phyloP scores from a whole-genome alignment of 2,797 vertebrate genomes.

The Ispidina picta region DNA sequence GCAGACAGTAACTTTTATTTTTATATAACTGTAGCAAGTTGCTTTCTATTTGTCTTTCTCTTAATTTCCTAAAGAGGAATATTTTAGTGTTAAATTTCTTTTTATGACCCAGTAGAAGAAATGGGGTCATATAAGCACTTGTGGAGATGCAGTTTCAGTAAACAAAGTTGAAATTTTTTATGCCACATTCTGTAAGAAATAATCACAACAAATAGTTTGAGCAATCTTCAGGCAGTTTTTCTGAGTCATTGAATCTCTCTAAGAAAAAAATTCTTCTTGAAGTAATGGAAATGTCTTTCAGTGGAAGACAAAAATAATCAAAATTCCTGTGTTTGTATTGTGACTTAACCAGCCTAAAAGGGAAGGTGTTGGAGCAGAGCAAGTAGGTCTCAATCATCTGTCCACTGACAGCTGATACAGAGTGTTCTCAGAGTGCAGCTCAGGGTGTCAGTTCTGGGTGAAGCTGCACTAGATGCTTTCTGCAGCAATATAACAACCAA shows the following conservation, averaged over 20 bases:
- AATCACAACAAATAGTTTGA: not conserved
- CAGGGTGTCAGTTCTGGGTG: not conserved
- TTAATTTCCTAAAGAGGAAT: not conserved
- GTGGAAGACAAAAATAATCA: not conserved
- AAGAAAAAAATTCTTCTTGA: rapidly evolving
- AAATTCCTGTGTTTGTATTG: not conserved
- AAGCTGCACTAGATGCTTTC: not conserved
- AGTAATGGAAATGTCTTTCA: not conserved
- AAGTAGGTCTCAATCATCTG: not conserved
- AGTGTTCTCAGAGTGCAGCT: not conserved
- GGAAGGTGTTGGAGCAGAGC: not conserved
- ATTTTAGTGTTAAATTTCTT: not conserved
- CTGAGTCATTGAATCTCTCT: not conserved
- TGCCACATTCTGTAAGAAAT: not conserved
- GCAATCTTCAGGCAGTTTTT: not conserved
- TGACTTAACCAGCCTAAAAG: not conserved
- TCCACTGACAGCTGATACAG: not conserved
- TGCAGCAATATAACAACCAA: not conserved
- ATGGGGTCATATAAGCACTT: not conserved
- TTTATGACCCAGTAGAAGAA: not conserved
- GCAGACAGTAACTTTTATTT: not conserved
- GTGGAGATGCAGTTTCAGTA: not conserved
- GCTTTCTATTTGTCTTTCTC: not conserved
- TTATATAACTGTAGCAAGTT: not conserved
- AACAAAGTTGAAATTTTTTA: not conserved